Base-by-base conservation (phyloP, 2,888 invertebrate species). In the Parelbella ahira region DNA sequence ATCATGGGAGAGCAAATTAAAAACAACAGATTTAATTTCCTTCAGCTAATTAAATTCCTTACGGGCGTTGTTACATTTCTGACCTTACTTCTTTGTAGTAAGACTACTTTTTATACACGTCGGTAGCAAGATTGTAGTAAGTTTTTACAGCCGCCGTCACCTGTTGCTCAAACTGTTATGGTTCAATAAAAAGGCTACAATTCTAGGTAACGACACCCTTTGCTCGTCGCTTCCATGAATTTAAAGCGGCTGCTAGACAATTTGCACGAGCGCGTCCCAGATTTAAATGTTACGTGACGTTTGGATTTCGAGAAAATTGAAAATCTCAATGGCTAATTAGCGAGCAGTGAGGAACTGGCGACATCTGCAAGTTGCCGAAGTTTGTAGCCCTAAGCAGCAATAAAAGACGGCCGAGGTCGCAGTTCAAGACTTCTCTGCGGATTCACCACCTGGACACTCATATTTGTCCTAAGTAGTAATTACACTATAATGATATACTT, bases 141-240 rank as follows among this genome's bases (percentile, higher is more conserved):
- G 43, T 36, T 43, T 36, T 36, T 42, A 36, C 18, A n/a, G 13
- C 43, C 29, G 53, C 59, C 48, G 53, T 68, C 70, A 80, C 80
- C 79, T 80, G 80, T 80, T 81, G 80, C 70, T 51, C 48, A 56
- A 63, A 71, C 58, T 63, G 75, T 77, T 72, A 79, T 74, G 56
- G 70, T 63, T 61, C 71, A 67, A 77, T 81, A 76, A 79, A 76
- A 76, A 68, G 60, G 63, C 44, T 63, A 67, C 70, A 63, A 59
- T 68, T 58, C 55, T 58, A 55, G 57, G 67, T 67, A 71, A 75
- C 63, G 70, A 57, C 63, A 57, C 58, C 54, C 56, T 60, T 56
- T 48, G 57, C 45, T 53, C 56, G 56, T 47, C 48, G 50, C 49
- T 47, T 60, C 56, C 65, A 43, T 43, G 43, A 43, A 43, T 43